A percentile compares a stretch with the other conserved stretches of the same genome.
Conservation (phyloP, 2,888 invertebrate genomes). For the Heteromurus nitidus region DNA sequence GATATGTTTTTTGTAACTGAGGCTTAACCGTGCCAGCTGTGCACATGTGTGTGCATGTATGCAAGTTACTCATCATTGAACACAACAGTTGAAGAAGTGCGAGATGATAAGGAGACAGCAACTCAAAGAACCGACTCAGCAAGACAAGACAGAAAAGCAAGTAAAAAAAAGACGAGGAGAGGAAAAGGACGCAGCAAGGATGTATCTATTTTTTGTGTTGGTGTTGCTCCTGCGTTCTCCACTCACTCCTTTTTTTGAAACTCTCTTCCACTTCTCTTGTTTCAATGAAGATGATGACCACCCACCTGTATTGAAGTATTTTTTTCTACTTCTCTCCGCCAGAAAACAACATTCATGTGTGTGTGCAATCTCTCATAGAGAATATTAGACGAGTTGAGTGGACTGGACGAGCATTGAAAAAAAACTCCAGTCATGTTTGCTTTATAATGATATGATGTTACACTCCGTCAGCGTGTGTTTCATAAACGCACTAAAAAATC, state of each 20-base stretch:
- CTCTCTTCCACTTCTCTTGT: constrained; percentile 21
- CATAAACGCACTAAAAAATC: neutral
- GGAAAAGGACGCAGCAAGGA: constrained; percentile 6
- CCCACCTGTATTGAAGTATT: constrained; percentile 58
- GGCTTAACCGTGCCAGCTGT: no score
- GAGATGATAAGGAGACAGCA: neutral
- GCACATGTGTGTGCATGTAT: neutral
- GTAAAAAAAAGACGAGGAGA: neutral
- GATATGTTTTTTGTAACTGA: neutral
- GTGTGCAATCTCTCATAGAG: no score
- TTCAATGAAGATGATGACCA: constrained; percentile 62
- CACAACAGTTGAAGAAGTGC: neutral
- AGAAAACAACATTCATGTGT: neutral
- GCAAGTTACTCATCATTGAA: neutral
- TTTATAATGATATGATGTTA: constrained; percentile 11
- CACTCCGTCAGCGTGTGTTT: neutral
- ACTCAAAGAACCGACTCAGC: constrained; percentile 7
- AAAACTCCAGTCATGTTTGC: neutral
- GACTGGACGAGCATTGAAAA: neutral
- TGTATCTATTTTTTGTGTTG: constrained; percentile 24
- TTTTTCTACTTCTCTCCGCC: constrained; percentile 26
- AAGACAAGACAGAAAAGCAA: constrained; percentile 6
- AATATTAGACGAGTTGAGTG: neutral
- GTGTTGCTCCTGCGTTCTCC: neutral
- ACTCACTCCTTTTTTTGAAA: neutral